Base-by-base conservation (phyloP, 2,888 invertebrate species). In the Saturnia japonica region DNA sequence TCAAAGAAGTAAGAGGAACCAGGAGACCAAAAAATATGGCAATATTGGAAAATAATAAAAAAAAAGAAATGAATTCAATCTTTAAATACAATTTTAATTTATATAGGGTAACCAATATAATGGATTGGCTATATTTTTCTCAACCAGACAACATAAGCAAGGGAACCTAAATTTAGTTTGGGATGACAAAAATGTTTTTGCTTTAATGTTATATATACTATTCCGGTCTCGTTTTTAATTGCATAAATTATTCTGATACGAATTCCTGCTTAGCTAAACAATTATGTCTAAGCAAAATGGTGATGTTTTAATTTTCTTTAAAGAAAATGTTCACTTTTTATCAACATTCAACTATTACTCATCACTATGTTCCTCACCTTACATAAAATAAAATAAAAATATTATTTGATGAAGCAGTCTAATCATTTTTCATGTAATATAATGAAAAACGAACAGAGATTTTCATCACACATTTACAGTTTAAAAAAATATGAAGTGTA, bases 71-170 rank as follows among this genome's bases (percentile, higher is more conserved):
- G n/a, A 64, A 12, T 25, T 19, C 16, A 16, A 47, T 19, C 1
- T 47, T n/a, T 47, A 47, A 47, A 47, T 47, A n/a, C 19, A n/a
- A 47, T 62, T 28, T 62, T 62, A 16, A 62, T 62, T 62, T 62
- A 19, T 19, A 62, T 62, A 64, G 9, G 40, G 64, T 40, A 64
- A 40, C 40, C 19, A 9, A 25, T 60, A 25, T 60, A 60, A 25
- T 57, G 25, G 25, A 16, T 57, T 57, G 4, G 25, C 25, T 25
- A 11, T 4, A 57, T 57, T 25, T 54, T 9, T 47, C 19, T 7
- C 47, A 3, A 0, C 47, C 2, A 19, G 47, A 54, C 22, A 11
- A 22, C n/a, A 11, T 54, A 11, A 54, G 9, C 6, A 54, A 54
- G 22, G 6, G 19, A 1, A 19, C 34, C n/a, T n/a, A n/a, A n/a